phyloP scores from a whole-genome alignment of 2,888 invertebrate genomes.

The Abrostola tripartita region DNA sequence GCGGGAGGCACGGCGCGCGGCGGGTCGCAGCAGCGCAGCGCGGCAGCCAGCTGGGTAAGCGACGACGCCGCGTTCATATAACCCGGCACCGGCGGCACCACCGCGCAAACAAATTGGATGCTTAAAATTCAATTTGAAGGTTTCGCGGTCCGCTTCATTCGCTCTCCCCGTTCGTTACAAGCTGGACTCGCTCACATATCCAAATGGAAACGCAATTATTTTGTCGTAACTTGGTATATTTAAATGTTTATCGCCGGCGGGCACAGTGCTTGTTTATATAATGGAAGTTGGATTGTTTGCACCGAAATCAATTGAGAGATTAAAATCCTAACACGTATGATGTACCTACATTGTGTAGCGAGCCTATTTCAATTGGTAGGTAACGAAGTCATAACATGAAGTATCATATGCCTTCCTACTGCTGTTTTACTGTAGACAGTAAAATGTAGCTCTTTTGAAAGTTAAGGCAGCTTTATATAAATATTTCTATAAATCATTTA shows the following conservation, averaged over 20 bases:
- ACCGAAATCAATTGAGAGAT: conserved; percentile 53
- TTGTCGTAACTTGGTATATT: conserved; percentile 73
- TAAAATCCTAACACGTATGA: conserved; percentile 46
- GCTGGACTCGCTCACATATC: conserved; percentile 79
- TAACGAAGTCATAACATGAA: too few relatives aligned
- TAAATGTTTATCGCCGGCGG: conserved; percentile 69
- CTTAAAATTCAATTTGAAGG: conserved; percentile 89
- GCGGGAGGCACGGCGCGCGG: conserved; percentile 47
- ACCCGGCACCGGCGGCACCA: conserved; percentile 70
- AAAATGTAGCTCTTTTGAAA: too few relatives aligned
- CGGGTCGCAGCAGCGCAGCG: conserved; percentile 32
- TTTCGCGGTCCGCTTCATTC: conserved; percentile 87
- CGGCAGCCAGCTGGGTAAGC: conserved; percentile 31
- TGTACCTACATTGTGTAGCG: background rate
- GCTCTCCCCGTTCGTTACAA: conserved; percentile 82
- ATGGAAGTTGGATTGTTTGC: conserved; percentile 58
- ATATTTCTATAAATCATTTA: too few relatives aligned
- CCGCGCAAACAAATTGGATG: conserved; percentile 87
- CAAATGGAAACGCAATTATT: conserved; percentile 82
- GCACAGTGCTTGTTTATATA: conserved; percentile 56
- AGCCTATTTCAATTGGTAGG: background rate
- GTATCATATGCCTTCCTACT: too few relatives aligned
- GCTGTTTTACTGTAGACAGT: too few relatives aligned
- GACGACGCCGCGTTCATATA: conserved; percentile 69
- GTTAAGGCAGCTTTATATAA: too few relatives aligned